phyloP scores from a whole-genome alignment of 2,797 vertebrate genomes.

The Leptodactylus fallax region DNA sequence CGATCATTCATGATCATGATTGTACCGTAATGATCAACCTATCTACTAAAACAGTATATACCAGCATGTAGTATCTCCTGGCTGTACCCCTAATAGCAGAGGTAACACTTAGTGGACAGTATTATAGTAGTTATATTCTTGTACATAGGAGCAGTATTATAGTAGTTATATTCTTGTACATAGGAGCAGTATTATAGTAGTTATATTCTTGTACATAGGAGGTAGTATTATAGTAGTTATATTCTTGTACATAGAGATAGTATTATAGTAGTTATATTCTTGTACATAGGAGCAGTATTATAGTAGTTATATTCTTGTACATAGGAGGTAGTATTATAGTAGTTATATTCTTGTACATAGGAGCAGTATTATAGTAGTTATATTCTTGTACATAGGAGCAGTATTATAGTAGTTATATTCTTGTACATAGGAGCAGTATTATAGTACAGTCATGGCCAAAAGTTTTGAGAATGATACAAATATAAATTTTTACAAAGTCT shows the following conservation, averaged over 20 bases:
- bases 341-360: constrained; percentile 8
- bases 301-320: constrained; percentile 15
- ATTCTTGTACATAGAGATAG: background rate
- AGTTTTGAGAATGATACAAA: too few species aligned
- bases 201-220: constrained; percentile 1
- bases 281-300: background rate
- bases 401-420: background rate
- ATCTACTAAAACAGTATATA: background rate
- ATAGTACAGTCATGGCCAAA: too few species aligned
- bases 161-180: background rate
- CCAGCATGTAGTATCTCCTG: too few species aligned
- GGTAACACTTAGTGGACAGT: background rate
- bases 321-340: background rate
- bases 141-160: constrained; percentile 1
- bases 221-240: background rate
- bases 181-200: background rate
- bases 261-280: constrained; percentile 10
- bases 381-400: background rate
- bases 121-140: constrained; percentile 4
- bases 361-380: background rate
- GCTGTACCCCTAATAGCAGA: background rate
- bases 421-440: background rate
- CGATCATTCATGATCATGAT: too few species aligned
- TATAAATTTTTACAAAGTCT: too few species aligned
- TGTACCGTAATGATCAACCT: background rate